Base-by-base conservation (phyloP, 2,113 vertebrate genomes). In the Buteo buteo region DNA sequence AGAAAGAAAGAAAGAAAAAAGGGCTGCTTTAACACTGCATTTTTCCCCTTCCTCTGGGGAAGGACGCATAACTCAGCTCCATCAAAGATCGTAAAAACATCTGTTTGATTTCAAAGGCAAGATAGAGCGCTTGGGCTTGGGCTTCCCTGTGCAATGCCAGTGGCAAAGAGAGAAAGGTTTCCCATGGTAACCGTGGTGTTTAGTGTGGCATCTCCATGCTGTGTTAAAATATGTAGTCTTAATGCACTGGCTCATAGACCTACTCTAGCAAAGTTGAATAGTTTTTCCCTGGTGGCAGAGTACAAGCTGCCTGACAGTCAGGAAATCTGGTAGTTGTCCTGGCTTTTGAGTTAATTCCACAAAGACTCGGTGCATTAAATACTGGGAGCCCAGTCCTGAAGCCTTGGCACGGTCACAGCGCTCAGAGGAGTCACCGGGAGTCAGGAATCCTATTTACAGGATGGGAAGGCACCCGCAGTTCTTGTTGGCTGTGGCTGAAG, bases 131-230 rank as follows among this genome's bases (percentile, higher is more conserved):
- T 87, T 80, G 91, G 78, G 72, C 85, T 97, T 58, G 71, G 88
- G 85, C 91, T 96, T 90, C 82, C 34, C 64, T 42, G 45, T 82
- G 81, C 82, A 73, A 16, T 86, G 93, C 80, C 93, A 52, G 65
- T 88, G 92, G 94, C 89, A 92, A 54, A 32, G 82, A 90, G 91
- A 92, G 92, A 96, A 94, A 95, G 92, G 95, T 96, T 96, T 96
- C 84, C 91, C 92, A 82, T 95, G 94, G 95, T 95, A 97, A 95
- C 95, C 72, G 0, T 11, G 88, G 89, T 70, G 86, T 94, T 95
- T 82, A 72, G 76, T 54, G 90, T 90, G 92, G 93, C 91, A 95
- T 91, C 78, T 92, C 70, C 61, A 58, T 11, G 26, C 92, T 61
- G 38, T 64, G 71, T 72, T 93, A 85, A 87, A 91, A 64, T 91